A percentile compares a stretch with the other conserved stretches of the same genome.
These are phyloP conservation scores for Macropis europaea DNA, from an alignment of 2,888 invertebrate genomes.

Conservation along the genomic window DNA sequence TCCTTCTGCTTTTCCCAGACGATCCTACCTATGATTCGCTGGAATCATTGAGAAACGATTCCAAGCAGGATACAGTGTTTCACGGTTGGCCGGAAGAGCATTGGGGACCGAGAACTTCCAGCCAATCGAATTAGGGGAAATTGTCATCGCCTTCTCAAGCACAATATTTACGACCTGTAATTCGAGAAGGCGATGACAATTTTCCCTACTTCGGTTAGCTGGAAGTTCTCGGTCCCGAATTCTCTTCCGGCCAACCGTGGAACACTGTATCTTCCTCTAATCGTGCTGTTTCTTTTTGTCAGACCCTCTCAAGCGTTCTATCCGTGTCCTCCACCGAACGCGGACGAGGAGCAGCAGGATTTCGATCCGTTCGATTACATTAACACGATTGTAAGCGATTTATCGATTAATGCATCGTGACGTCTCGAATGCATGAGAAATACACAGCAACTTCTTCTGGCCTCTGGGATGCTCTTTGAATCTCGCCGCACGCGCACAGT, in stretches of 20 bases:
- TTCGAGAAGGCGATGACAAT: too few species aligned
- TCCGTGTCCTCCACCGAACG: conserved; percentile 82
- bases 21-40: background rate
- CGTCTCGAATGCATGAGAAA: background rate
- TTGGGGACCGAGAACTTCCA: too few species aligned
- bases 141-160: too few species aligned
- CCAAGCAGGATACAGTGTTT: too few species aligned
- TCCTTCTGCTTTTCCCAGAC: background rate
- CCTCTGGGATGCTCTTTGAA: too few species aligned
- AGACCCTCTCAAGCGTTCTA: conserved; percentile 81
- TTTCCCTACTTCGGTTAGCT: too few species aligned
- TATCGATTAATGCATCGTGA: conserved; percentile 1
- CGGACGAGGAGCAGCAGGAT: conserved; percentile 80
- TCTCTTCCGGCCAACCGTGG: too few species aligned
- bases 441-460: background rate
- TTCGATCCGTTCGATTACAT: conserved; percentile 80
- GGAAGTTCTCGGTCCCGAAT: too few species aligned
- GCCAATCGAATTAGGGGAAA: too few species aligned
- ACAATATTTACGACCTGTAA: too few species aligned
- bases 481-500: too few species aligned
- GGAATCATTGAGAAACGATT: background rate
- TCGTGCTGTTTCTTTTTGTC: conserved; percentile 28
- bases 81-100: too few species aligned
- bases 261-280: conserved; percentile 2
- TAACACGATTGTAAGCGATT: conserved; percentile 78